These are phyloP conservation scores for Leptoclinus maculatus DNA, from an alignment of 2,797 vertebrate species.

Conservation along the genomic window DNA sequence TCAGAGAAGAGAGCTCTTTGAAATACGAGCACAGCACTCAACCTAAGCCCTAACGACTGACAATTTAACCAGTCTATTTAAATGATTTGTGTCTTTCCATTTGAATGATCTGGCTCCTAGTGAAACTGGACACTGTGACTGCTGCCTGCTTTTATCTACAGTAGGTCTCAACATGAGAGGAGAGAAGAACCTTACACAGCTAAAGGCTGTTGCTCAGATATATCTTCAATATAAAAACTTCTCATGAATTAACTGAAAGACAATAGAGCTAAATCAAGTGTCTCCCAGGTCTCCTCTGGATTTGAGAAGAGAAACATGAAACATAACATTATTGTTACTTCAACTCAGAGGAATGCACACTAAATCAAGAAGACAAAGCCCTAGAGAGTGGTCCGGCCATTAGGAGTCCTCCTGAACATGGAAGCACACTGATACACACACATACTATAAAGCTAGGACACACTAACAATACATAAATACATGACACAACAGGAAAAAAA, in stretches of 20 bases:
- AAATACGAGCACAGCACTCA: conserved; percentile 65
- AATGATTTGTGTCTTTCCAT: conserved; percentile 65
- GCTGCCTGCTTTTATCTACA: conserved; percentile 52
- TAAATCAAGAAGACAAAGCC: conserved; percentile 62
- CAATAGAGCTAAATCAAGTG: conserved; percentile 51
- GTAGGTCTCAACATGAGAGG: conserved; percentile 39
- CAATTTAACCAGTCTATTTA: conserved; percentile 39
- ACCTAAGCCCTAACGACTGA: conserved; percentile 39
- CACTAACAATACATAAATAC: not conserved
- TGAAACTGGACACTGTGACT: conserved; percentile 61
- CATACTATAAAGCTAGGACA: not conserved
- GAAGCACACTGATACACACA: not conserved
- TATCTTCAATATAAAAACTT: conserved; percentile 44
- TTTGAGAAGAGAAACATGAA: conserved; percentile 56
- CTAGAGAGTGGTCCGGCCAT: conserved; percentile 43
- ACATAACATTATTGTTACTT: conserved; percentile 71
- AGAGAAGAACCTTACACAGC: conserved; percentile 32
- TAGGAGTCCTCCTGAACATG: conserved; percentile 30
- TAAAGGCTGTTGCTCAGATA: conserved; percentile 37
- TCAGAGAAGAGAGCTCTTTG: conserved; percentile 46
- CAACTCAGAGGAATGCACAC: conserved; percentile 67
- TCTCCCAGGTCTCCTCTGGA: conserved; percentile 46
- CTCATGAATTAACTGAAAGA: conserved; percentile 41
- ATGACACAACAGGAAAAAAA: not conserved
- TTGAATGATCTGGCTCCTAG: conserved; percentile 55